Evolutionary conservation across 1,140 invertebrate species (phyloP).

Genomic region (Brachionus asplanchnoidis): DNA sequence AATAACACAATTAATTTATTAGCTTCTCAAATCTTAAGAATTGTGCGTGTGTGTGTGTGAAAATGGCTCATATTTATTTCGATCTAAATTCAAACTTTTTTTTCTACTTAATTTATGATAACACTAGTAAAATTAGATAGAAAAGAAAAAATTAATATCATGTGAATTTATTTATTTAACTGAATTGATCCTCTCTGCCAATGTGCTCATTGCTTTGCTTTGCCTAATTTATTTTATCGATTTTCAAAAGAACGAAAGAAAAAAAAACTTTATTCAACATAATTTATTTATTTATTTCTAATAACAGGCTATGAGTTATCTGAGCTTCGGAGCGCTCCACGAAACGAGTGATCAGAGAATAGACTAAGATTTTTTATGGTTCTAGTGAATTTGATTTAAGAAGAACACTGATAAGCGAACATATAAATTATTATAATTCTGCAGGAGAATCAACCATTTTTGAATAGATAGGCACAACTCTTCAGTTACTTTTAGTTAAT

Average conservation of each 20-base stretch:
- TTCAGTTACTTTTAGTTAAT: not conserved
- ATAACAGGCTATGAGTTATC: not conserved
- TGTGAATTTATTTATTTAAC: conserved; percentile 13
- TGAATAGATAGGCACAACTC: not conserved
- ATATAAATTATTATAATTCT: not conserved
- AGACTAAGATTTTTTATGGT: not conserved
- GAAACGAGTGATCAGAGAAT: not conserved
- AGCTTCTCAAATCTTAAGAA: not conserved
- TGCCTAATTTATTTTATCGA: conserved; percentile 21
- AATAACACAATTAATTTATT: not conserved
- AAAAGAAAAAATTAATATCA: not conserved
- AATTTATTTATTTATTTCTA: not conserved
- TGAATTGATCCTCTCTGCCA: not conserved
- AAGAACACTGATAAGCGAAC: not conserved
- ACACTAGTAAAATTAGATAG: not conserved
- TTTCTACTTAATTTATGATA: conserved; percentile 11
- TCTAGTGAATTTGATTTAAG: conserved; percentile 4
- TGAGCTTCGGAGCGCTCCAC: not conserved
- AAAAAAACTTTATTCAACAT: not conserved
- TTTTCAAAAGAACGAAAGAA: not conserved
- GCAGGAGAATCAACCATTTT: not conserved
- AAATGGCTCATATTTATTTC: not conserved
- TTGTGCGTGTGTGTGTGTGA: not conserved
- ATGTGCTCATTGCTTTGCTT: not conserved
- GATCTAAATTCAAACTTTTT: not conserved